Evolutionary conservation across 2,113 vertebrate genomes (phyloP).

Genomic region (Hippocampus barbouri): DNA sequence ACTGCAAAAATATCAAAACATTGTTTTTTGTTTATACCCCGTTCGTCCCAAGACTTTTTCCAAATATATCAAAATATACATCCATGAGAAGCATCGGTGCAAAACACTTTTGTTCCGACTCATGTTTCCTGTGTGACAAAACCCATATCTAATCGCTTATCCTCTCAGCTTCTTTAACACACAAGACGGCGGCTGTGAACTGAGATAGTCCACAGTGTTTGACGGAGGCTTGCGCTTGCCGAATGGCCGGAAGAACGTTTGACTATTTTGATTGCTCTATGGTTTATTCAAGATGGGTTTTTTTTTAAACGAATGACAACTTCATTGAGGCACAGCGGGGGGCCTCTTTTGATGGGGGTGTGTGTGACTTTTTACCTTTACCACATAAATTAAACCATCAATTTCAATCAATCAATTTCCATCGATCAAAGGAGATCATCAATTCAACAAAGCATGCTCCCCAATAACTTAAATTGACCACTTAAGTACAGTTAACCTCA

Average conservation of each 20-base stretch:
- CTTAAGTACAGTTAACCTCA: constrained; percentile 37
- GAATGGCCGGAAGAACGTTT: no score
- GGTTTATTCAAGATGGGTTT: no score
- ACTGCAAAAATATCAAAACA: constrained; percentile 72
- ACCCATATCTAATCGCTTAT: neutral
- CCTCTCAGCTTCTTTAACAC: neutral
- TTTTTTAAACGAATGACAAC: neutral
- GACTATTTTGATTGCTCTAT: no score
- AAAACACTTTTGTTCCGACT: constrained; percentile 40
- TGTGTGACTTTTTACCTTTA: neutral
- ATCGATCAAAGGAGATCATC: constrained; percentile 54
- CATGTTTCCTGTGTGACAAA: constrained; percentile 34
- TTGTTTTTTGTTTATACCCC: constrained; percentile 7
- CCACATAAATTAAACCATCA: constrained; percentile 29
- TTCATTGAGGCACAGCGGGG: no score
- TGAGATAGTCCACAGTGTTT: neutral
- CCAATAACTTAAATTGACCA: constrained; percentile 69
- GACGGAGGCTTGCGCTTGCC: no score
- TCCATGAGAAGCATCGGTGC: constrained; percentile 63
- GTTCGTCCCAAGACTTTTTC: constrained; percentile 26
- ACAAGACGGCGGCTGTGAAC: neutral
- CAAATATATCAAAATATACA: constrained; percentile 71
- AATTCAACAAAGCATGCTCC: constrained; percentile 52
- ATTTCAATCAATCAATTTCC: constrained; percentile 46
- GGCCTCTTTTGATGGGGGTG: neutral